Percentiles rank a stretch among this genome's conserved stretches.
These are phyloP conservation scores for Kryptolebias marmoratus DNA, from an alignment of 2,113 vertebrate species.

Conservation along the genomic window DNA sequence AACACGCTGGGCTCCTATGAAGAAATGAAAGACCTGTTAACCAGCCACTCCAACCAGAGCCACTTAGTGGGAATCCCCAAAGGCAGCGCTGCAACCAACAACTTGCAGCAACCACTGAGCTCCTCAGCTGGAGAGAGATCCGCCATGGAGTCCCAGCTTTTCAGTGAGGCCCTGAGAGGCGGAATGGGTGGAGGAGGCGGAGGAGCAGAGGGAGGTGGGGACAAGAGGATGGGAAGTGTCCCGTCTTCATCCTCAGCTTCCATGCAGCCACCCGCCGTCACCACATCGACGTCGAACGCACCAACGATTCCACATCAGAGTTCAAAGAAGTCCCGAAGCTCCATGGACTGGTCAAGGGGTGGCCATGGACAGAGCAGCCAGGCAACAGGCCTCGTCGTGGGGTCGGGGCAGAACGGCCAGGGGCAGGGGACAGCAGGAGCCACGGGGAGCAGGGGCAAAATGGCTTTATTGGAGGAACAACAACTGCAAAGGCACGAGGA, in stretches of 20 bases:
- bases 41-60: conserved; percentile 95
- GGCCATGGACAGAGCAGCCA: conserved; percentile 77
- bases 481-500: conserved; percentile 85
- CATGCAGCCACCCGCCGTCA: conserved; percentile 72
- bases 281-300: conserved; percentile 34
- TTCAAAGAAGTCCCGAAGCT: conserved; percentile 84
- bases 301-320: conserved; percentile 80
- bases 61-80: conserved; percentile 97
- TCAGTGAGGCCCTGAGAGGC: conserved; percentile 77
- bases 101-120: conserved; percentile 85
- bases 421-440: conserved; percentile 67
- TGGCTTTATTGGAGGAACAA: conserved; percentile 82
- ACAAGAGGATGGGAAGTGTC: conserved; percentile 51
- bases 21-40: conserved; percentile 95
- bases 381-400: conserved; percentile 64
- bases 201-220: conserved; percentile 34
- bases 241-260: conserved; percentile 75
- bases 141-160: conserved; percentile 77
- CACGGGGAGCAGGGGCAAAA: conserved; percentile 82
- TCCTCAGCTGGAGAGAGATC: conserved; percentile 69
- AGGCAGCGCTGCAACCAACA: conserved; percentile 67
- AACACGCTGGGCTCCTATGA: conserved; percentile 95
- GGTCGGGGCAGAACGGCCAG: conserved; percentile 77
- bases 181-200: conserved; percentile 30
- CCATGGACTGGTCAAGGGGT: conserved; percentile 87